Evolutionary conservation across 2,888 invertebrate species (phyloP).

Genomic region (Saturnia pavonia): DNA sequence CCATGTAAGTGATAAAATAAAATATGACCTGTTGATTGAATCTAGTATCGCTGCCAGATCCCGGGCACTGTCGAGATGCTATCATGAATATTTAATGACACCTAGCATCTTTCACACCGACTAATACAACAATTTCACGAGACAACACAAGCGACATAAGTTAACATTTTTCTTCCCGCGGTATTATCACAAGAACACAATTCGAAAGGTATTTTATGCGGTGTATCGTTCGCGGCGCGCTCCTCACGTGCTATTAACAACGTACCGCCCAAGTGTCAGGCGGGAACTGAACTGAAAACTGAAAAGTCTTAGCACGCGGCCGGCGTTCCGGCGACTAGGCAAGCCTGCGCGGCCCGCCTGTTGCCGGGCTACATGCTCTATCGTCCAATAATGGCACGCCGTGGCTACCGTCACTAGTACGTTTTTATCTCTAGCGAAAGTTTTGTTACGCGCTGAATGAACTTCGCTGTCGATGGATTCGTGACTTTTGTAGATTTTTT

Average conservation of each 20-base stretch:
- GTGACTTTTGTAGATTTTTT: background rate
- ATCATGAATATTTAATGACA: conserved; percentile 57
- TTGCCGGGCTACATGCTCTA: conserved; percentile 53
- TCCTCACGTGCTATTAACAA: conserved; percentile 18
- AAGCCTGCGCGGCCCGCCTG: conserved; percentile 47
- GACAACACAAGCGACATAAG: conserved; percentile 39
- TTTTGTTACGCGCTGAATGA: conserved; percentile 26
- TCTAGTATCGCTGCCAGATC: conserved; percentile 44
- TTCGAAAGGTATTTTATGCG: conserved; percentile 10
- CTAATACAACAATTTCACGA: conserved; percentile 41
- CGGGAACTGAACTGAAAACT: conserved; percentile 36
- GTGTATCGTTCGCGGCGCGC: conserved; percentile 25
- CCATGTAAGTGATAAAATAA: conserved; percentile 38
- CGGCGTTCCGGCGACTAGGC: conserved; percentile 39
- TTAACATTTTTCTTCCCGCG: conserved; percentile 40
- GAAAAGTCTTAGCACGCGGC: conserved; percentile 34
- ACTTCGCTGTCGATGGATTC: background rate
- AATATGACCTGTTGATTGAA: conserved; percentile 68
- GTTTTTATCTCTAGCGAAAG: conserved; percentile 32
- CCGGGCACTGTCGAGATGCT: conserved; percentile 41
- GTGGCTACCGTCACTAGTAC: conserved; percentile 27
- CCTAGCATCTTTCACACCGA: conserved; percentile 51
- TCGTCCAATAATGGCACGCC: conserved; percentile 43
- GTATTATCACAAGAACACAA: conserved; percentile 44
- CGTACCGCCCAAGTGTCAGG: conserved; percentile 36